Evolutionary conservation across 2,888 invertebrate genomes (phyloP).

Genomic region (Choristoneura rosaceana): DNA sequence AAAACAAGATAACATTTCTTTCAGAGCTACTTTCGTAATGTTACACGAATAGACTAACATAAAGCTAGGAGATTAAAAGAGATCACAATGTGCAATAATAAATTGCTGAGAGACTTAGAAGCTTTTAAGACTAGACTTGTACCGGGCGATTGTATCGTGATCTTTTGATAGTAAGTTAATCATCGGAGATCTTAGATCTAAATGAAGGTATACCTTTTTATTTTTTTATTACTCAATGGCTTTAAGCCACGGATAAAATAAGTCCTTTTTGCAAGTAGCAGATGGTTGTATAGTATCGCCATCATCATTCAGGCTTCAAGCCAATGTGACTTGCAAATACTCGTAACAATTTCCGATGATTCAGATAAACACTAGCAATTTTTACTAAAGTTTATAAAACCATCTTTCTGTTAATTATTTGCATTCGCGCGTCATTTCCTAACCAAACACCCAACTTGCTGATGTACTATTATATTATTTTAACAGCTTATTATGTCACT

Average conservation of each 20-base stretch:
- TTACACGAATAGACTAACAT: slow-evolving; percentile 20
- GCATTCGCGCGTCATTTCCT: neutral
- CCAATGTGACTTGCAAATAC: too few species aligned
- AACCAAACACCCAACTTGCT: neutral
- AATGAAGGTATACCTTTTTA: neutral
- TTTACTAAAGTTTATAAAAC: neutral
- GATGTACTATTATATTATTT: slow-evolving; percentile 40
- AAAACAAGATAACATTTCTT: slow-evolving; percentile 47
- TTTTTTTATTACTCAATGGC: neutral
- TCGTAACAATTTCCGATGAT: too few species aligned
- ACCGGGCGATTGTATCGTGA: neutral
- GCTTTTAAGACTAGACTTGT: slow-evolving; percentile 12
- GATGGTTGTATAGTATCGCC: too few species aligned
- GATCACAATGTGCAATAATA: slow-evolving; percentile 44
- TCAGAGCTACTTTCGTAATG: slow-evolving; percentile 49
- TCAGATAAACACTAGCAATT: too few species aligned
- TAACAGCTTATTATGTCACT: slow-evolving; percentile 60
- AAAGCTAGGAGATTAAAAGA: slow-evolving; percentile 45
- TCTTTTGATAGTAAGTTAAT: neutral
- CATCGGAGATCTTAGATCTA: neutral
- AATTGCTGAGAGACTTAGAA: neutral
- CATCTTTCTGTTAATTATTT: neutral
- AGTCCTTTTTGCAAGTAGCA: neutral
- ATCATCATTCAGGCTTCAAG: too few species aligned
- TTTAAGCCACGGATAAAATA: neutral